phyloP scores from a whole-genome alignment of 1,140 invertebrate genomes.

The Aphidius gifuensis region DNA sequence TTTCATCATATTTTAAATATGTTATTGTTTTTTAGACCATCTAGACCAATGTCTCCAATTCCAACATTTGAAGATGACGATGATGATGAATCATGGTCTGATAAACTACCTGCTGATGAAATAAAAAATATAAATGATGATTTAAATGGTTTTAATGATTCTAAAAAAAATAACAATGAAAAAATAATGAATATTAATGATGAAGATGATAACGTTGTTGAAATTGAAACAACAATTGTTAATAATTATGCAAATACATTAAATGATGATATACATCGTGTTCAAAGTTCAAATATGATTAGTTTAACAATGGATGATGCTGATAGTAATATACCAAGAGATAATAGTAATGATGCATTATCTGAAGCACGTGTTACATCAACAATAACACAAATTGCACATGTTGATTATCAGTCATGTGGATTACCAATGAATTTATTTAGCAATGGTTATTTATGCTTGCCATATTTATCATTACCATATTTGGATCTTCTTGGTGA shows the following conservation, averaged over 20 bases:
- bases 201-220: conserved; percentile 41
- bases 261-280: conserved; percentile 43
- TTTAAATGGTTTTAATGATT: conserved; percentile 23
- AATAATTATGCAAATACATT: conserved; percentile 17
- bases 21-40: conserved; percentile 56
- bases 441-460: conserved; percentile 88
- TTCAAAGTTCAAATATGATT: conserved; percentile 47
- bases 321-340: conserved; percentile 58
- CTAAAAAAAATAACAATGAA: conserved; percentile 7
- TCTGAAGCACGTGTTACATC: conserved; percentile 56
- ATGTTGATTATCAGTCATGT: conserved; percentile 70
- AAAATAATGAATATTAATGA: conserved; percentile 31
- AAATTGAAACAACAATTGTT: conserved; percentile 49
- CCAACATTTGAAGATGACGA: conserved; percentile 62
- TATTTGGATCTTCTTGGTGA: conserved; percentile 91
- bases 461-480: conserved; percentile 94
- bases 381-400: conserved; percentile 57
- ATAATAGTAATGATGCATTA: conserved; percentile 62
- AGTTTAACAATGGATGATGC: conserved; percentile 46
- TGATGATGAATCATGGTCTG: conserved; percentile 37
- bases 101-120: conserved; percentile 33
- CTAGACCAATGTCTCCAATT: conserved; percentile 76
- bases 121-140: conserved; percentile 35
- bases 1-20: conserved; percentile 17
- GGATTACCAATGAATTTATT: conserved; percentile 88